A percentile compares a stretch with the other conserved stretches of the same genome.
Conservation (phyloP, 2,888 invertebrate genomes). For the Nysson spinosus region DNA sequence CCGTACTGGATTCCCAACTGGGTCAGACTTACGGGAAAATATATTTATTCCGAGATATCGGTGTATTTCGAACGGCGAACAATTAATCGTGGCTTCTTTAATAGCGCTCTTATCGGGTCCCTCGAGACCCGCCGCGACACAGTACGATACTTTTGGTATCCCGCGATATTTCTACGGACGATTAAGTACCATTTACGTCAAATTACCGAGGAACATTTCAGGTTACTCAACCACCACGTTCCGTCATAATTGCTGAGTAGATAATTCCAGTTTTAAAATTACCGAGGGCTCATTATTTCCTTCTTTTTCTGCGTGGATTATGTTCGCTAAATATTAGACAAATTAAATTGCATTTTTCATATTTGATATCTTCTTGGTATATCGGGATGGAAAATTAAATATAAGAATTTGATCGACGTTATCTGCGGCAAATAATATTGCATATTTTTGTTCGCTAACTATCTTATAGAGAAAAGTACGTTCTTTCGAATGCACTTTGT, state of each 20-base stretch:
- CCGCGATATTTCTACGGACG: constrained; percentile 40
- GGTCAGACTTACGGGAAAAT: constrained; percentile 25
- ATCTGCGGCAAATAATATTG: too few relatives aligned
- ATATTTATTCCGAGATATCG: constrained; percentile 28
- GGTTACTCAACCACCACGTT: constrained; percentile 34
- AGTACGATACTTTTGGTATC: constrained; percentile 40
- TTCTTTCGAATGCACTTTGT: too few relatives aligned
- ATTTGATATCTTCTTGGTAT: too few relatives aligned
- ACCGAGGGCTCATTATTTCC: background rate
- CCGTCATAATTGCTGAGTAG: constrained; percentile 43
- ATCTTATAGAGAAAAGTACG: too few relatives aligned
- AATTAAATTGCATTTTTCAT: too few relatives aligned
- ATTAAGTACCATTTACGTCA: constrained; percentile 53
- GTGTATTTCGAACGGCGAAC: constrained; percentile 14
- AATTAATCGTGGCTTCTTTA: constrained; percentile 51
- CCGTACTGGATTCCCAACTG: constrained; percentile 14
- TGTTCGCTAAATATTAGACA: too few relatives aligned
- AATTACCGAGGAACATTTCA: constrained; percentile 37
- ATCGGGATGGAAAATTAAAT: too few relatives aligned
- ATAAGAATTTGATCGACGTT: too few relatives aligned
- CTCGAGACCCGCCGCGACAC: constrained; percentile 18
- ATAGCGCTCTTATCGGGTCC: constrained; percentile 30
- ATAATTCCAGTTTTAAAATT: constrained; percentile 23
- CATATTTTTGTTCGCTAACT: too few relatives aligned
- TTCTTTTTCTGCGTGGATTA: too few relatives aligned